Evolutionary conservation across 2,113 vertebrate species (phyloP).

Genomic region (Oostethus manadensis): DNA sequence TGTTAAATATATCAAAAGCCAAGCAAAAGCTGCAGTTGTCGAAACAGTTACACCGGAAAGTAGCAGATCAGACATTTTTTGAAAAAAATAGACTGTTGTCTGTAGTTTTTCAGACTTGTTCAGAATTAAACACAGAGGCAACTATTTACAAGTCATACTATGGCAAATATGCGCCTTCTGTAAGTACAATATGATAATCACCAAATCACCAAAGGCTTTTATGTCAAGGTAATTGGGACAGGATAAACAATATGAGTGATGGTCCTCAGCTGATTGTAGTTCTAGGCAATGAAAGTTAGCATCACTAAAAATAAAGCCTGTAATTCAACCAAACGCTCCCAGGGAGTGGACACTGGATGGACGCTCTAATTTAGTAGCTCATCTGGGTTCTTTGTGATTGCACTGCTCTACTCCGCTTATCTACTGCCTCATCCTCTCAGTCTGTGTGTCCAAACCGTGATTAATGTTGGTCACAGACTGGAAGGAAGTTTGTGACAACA

Average conservation of each 20-base stretch:
- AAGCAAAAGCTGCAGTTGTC: no score
- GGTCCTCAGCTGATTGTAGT: slow-evolving; percentile 50
- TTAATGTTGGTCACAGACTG: slow-evolving; percentile 27
- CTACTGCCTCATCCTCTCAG: slow-evolving; percentile 5
- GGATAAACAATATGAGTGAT: slow-evolving; percentile 49
- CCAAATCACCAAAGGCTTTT: slow-evolving; percentile 11
- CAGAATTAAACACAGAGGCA: no score
- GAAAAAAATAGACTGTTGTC: no score
- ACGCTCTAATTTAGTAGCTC: slow-evolving; percentile 55
- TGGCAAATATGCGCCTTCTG: not conserved
- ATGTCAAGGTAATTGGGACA: slow-evolving; percentile 20
- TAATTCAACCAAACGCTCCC: slow-evolving; percentile 58
- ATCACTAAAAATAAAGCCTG: slow-evolving; percentile 62
- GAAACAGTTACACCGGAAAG: no score
- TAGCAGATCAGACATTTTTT: no score
- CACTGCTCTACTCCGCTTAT: slow-evolving; percentile 24
- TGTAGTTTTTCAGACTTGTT: no score
- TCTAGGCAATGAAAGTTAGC: slow-evolving; percentile 36
- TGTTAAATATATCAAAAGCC: no score
- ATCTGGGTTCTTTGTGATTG: slow-evolving; percentile 46
- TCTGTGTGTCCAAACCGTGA: slow-evolving; percentile 23
- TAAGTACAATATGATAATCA: not conserved
- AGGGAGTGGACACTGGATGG: slow-evolving; percentile 23
- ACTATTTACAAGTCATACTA: no score
- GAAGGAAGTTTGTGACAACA: slow-evolving; percentile 5